These are phyloP conservation scores for Hydriomena furcata DNA, from an alignment of 2,888 invertebrate genomes.

Conservation along the genomic window DNA sequence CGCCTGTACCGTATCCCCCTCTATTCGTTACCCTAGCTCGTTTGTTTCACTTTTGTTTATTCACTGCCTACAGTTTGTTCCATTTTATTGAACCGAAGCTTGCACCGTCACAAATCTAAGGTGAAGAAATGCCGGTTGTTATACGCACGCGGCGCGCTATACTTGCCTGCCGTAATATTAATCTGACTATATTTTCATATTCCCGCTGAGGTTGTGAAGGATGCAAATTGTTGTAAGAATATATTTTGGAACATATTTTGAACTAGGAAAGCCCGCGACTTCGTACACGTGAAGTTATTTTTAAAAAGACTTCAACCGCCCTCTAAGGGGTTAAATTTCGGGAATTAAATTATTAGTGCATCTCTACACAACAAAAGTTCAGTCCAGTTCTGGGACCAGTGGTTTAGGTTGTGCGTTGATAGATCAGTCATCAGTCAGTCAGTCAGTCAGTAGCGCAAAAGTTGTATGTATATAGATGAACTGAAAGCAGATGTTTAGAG, in stretches of 20 bases:
- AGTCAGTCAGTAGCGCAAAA: too few relatives aligned
- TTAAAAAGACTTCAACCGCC: too few relatives aligned
- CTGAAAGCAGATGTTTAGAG: constrained; percentile 1
- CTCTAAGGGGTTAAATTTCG: too few relatives aligned
- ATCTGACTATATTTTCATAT: constrained; percentile 70
- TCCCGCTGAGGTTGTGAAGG: constrained; percentile 60
- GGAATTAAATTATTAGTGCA: too few relatives aligned
- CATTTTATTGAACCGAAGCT: constrained; percentile 55
- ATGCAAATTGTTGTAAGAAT: constrained; percentile 43
- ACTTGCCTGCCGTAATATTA: constrained; percentile 55
- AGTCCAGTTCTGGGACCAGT: too few relatives aligned
- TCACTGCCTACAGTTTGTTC: constrained; percentile 55
- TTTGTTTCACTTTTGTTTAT: constrained; percentile 57
- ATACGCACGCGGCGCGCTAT: constrained; percentile 53
- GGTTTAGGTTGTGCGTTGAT: too few relatives aligned
- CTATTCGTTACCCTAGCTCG: constrained; percentile 52
- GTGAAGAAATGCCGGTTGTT: constrained; percentile 57
- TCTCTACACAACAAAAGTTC: too few relatives aligned
- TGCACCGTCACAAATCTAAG: constrained; percentile 56
- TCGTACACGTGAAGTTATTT: too few relatives aligned
- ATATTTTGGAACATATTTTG: constrained; percentile 19
- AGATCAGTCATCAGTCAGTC: too few relatives aligned
- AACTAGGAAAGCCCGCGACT: too few relatives aligned
- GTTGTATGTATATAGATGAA: too few relatives aligned
- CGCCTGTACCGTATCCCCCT: constrained; percentile 37